Evolutionary conservation across 1,140 invertebrate species (phyloP), one percentile per base, ranked within the genome.

Genomic region (Drosophila fuyamai): DNA sequence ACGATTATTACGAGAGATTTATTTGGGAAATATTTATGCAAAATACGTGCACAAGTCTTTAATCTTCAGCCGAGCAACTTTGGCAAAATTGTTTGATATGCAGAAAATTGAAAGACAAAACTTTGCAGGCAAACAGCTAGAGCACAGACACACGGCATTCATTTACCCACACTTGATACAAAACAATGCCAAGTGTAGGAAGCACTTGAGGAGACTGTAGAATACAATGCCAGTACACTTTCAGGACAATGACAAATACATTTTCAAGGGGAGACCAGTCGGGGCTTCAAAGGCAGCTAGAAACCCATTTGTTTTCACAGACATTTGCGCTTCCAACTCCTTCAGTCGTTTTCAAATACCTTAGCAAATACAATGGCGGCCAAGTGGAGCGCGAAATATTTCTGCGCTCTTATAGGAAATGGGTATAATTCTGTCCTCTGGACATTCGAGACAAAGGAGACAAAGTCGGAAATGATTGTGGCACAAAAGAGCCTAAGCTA

Each of bases 201-300:
- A 70, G 44, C 66, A 58, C 83, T 88, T 76, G 67, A 70, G 63
- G 27, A 54, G 40, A 44, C 35, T 29, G 48, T 46, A 53, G 60
- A 75, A 32, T 32, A 81, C 77, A 82, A 81, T 73, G 72, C 79
- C 70, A 74, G 74, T 59, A 76, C 93, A 94, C 83, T 93, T 93
- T 74, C 93, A 75, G 93, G 13, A 93, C 93, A 36, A 92, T 94
- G 70, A 86, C 70, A 80, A 76, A 77, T 80, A 94, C 94, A 77
- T 90, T 94, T 48, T 94, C 94, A 86, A 92, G 94, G 76, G 93
- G 94, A 78, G 73, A 1, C 18, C 18, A 1, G 18, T 6, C 13
- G 14, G 9, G 14, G 58, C 63, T 92, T 93, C 48, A 93, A 93
- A 70, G 91, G 90, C 70, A 56, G 44, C 40, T 29, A 92, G 91